Evolutionary conservation across 2,113 vertebrate species (phyloP).

Genomic region (Sorex fumeus): DNA sequence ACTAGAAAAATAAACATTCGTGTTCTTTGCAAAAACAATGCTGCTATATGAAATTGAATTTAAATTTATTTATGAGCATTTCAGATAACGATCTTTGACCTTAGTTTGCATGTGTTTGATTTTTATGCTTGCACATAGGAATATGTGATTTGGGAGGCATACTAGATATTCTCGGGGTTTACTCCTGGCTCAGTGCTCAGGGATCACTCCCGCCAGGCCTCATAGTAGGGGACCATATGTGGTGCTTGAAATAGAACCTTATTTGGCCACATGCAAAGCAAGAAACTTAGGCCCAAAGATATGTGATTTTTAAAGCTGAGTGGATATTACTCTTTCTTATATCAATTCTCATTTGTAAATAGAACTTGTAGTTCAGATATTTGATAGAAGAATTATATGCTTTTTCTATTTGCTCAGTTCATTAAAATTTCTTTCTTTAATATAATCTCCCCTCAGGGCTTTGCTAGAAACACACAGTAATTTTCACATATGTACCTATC

Average conservation of each 20-base stretch:
- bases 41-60: constrained; percentile 7
- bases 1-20: constrained; percentile 1
- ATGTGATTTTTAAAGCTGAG: not conserved
- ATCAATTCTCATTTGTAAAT: not conserved
- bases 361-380: not conserved
- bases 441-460: not conserved
- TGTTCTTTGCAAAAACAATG: constrained; percentile 14
- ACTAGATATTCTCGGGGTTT: too few species aligned
- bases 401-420: constrained; percentile 27
- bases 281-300: too few species aligned
- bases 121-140: not conserved
- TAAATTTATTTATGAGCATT: not conserved
- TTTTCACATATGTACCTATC: not conserved
- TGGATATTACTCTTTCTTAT: not conserved
- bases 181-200: too few species aligned
- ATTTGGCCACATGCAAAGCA: too few species aligned
- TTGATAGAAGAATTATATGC: constrained; percentile 42
- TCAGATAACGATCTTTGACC: not conserved
- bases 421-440: constrained; percentile 47
- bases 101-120: not conserved
- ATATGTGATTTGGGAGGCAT: not conserved
- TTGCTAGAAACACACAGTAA: not conserved
- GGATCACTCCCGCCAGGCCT: too few species aligned
- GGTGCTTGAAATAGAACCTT: too few species aligned
- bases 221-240: too few species aligned